A percentile compares a stretch with the other conserved stretches of the same genome.
Evolutionary conservation across 2,113 vertebrate genomes (phyloP).

Genomic region (Orycteropus afer): DNA sequence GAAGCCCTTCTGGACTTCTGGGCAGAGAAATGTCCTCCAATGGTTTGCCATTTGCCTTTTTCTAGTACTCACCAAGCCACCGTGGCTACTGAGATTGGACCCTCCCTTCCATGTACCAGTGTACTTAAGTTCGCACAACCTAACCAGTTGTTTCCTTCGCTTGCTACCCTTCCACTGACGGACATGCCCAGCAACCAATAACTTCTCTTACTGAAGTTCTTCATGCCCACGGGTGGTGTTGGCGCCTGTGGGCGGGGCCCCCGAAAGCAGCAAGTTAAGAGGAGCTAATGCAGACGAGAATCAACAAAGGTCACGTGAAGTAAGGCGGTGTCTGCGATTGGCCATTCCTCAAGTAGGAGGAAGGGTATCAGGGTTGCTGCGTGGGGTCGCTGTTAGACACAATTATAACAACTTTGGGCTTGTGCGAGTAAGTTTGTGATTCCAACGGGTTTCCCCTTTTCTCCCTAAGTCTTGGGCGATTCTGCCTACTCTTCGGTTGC

Average conservation of each 20-base stretch:
- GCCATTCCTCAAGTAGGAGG: constrained; percentile 71
- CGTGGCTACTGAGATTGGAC: accelerated
- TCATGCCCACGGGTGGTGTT: too few species aligned
- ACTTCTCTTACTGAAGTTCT: too few species aligned
- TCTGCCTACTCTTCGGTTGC: constrained; percentile 21
- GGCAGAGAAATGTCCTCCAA: background rate
- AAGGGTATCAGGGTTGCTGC: constrained; percentile 86
- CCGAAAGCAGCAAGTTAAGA: constrained; percentile 45
- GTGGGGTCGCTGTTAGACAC: constrained; percentile 90
- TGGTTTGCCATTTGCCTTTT: background rate
- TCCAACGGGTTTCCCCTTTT: constrained; percentile 80
- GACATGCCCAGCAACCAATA: accelerated
- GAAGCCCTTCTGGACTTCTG: too few species aligned
- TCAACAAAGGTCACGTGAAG: constrained; percentile 90
- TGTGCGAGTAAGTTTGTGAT: constrained; percentile 89
- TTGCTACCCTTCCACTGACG: background rate
- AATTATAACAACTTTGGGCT: constrained; percentile 94
- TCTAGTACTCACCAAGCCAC: accelerated
- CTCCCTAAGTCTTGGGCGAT: background rate
- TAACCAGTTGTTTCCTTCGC: background rate
- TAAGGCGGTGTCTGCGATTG: constrained; percentile 79
- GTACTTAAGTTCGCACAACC: background rate
- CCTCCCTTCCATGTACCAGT: accelerated
- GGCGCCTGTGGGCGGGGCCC: too few species aligned
- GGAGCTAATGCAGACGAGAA: constrained; percentile 77